Evolutionary conservation across 1,140 invertebrate genomes (phyloP), one percentile per base, ranked within the genome.

Genomic region (Colletes latitarsis): DNA sequence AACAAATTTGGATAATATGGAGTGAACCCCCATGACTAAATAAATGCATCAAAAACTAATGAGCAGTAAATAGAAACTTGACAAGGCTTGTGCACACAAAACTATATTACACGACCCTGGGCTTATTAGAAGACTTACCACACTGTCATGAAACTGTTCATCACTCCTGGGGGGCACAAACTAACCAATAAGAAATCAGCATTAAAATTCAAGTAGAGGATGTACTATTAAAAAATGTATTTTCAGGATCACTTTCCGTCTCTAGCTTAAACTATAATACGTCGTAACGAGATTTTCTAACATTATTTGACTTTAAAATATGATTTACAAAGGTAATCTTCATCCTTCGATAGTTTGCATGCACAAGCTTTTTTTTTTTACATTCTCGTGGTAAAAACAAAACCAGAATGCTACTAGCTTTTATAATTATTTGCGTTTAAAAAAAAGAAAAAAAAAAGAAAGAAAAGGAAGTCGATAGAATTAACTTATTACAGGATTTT

Each of bases 111-210:
- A 91, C 86, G 86, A 89, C 89, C 87, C 89, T 89, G 89, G 89
- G 90, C 90, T 91, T 91, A 88, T 88, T 82, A 83, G 89, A 92
- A 82, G 89, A 97, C 96, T 97, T 96, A 97, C 96, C 96, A 97
- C 92, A 97, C 96, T 93, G 96, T 96, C 95, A 97, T 96, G 95
- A 96, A 97, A 95, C 96, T 96, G 96, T 97, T 97, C 95, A 97
- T 96, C 94, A 97, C 95, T 96, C 96, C 96, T 95, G 96, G 96
- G 93, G 96, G 95, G 96, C 95, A 96, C 94, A 96, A 96, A 96
- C 96, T 96, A 94, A 93, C 91, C 91, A 93, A 93, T 91, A 91
- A 92, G 90, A 93, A 93, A 92, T 88, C 85, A 92, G 84, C 76
- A 92, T 93, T 93, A 93, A 90, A 90, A 89, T 89, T 88, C 81